Base-by-base conservation (phyloP, 1,140 invertebrate species). In the Camponotus vicinus region DNA sequence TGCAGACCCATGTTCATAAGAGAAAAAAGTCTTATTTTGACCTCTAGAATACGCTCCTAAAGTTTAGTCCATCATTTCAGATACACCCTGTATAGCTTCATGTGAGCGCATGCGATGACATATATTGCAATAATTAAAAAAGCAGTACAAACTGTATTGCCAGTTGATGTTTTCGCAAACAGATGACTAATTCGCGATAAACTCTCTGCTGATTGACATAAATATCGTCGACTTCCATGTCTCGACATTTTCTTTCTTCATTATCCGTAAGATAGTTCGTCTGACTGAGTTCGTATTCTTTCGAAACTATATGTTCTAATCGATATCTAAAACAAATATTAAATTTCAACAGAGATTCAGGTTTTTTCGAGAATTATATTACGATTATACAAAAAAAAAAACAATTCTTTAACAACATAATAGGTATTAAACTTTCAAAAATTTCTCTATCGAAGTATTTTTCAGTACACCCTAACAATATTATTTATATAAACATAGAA, bases 141-240 rank as follows among this genome's bases (percentile, higher is more conserved):
- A 37, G 3, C 3, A 52, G 13, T 70, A 70, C 67, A 32, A 70
- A 71, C 69, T 71, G 13, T 71, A 71, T 32, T 71, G 69, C 40
- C 13, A 71, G 13, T 21, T 71, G 69, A 71, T 71, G 69, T 71
- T 71, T 71, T 49, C 15, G 21, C 45, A 71, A 71, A 27, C 69
- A 71, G 0, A 9, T 32, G 3, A 71, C 6, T 7, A 71, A 18
- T 71, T 71, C 69, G 4, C 21, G 42, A n/a, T 32, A 71, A 21
- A 42, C 5, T 40, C 8, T 11, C 37, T n/a, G 18, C 18, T 66
- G 18, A 21, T 21, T 42, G 0, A 61, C 32, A n/a, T 34, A 40
- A 67, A 21, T 21, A 42, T 42, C 37, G 13, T 42, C n/a, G 9
- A 18, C n/a, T 21, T 42, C 11, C n/a, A 21, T 37, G 9, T 42